Evolutionary conservation across 2,888 invertebrate genomes (phyloP), one percentile per base, ranked within the genome.

Genomic region (Thymelicus lineola): DNA sequence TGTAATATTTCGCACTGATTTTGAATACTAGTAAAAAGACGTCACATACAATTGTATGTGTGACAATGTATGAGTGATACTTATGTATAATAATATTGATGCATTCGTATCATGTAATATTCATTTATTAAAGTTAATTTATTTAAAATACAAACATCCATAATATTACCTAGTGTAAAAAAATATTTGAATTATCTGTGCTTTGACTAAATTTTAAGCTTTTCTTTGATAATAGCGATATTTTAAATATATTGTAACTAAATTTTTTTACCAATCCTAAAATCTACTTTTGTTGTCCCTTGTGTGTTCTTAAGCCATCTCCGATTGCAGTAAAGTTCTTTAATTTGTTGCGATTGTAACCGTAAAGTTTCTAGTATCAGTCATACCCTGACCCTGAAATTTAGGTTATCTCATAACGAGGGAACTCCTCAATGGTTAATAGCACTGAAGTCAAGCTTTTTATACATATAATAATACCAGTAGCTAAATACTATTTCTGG

Each of bases 171-270:
- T 62, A 62, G 35, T 67, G 66, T 67, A 67, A 67, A 67, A 67
- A 67, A 67, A 67, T 67, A 67, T 67, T 67, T 53, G 60, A 66
- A 67, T 53, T 61, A 67, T 67, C 53, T 67, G 60, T 67, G 42
- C 53, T 53, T 67, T 60, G 38, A 67, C 60, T 67, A 66, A 42
- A 53, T 53, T 60, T 67, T 58, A 42, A 7, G 12, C 53, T 60
- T 50, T 46, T 20, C 20, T 60, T 50, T 20, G 12, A 20, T 53
- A 57, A 50, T 45, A 67, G 67, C 60, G 67, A 53, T 55, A 57
- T 57, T 57, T 57, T 57, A 57, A 57, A 53, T 20, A 3, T 20
- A 50, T 6, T 50, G 7, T 50, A 17, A 50, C 17, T 48, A n/a
- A 6, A 17, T 9, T 17, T 50, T 14, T 48, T 10, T 12, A 45